Percentiles rank a stretch among this genome's conserved stretches.
phyloP scores from a whole-genome alignment of 2,113 vertebrate species.

The Pteruthius melanotis region DNA sequence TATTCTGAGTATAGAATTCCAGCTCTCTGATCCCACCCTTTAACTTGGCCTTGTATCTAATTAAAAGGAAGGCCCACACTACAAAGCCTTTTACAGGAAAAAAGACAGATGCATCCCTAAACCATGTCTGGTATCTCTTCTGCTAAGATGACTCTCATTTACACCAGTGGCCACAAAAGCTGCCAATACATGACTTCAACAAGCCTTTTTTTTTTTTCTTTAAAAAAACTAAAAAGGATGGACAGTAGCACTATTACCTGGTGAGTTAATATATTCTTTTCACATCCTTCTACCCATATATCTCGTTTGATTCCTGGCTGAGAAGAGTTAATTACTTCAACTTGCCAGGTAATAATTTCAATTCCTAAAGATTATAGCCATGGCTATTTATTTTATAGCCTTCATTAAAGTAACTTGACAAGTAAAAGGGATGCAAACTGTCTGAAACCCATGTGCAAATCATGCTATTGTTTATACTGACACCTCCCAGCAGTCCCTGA shows the following conservation, averaged over 20 bases:
- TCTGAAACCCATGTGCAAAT: slow-evolving; percentile 17
- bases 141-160: not conserved
- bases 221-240: not conserved
- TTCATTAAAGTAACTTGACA: slow-evolving; percentile 60
- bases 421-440: slow-evolving; percentile 37
- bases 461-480: slow-evolving; percentile 46
- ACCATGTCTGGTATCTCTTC: not conserved
- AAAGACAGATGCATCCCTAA: not conserved
- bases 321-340: slow-evolving; percentile 57
- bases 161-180: not conserved
- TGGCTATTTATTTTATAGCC: slow-evolving; percentile 53
- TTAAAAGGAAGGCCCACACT: not conserved
- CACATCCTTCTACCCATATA: not conserved
- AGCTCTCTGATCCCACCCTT: not conserved
- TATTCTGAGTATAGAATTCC: not conserved
- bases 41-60: not conserved
- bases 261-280: slow-evolving; percentile 42
- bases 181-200: not conserved
- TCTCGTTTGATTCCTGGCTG: slow-evolving; percentile 40
- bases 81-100: not conserved
- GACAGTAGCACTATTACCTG: not conserved
- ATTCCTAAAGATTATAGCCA: slow-evolving; percentile 50
- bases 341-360: slow-evolving; percentile 61
- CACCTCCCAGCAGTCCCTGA: slow-evolving; percentile 42
- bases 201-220: not conserved